Conservation (phyloP, 2,888 invertebrate genomes). For the Argynnis bischoffii region DNA sequence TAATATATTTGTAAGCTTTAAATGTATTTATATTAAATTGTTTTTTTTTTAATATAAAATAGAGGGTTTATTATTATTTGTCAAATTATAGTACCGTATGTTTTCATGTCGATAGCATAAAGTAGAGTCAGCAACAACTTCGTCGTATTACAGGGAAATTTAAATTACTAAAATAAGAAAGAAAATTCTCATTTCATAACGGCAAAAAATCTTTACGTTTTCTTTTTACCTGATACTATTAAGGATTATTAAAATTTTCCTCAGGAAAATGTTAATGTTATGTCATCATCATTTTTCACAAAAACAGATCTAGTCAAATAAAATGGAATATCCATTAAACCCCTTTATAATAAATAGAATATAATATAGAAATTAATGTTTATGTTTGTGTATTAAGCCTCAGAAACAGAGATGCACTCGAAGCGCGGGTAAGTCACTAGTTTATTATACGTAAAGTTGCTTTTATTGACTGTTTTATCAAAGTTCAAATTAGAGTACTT, state of each 20-base stretch:
- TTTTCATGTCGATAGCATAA: constrained; percentile 19
- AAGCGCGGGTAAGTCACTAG: too few relatives aligned
- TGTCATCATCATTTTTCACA: not conserved
- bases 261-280: not conserved
- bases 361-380: too few relatives aligned
- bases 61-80: not conserved
- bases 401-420: too few relatives aligned
- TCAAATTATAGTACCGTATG: constrained; percentile 17
- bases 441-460: too few relatives aligned
- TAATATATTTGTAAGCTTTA: too few relatives aligned
- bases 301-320: too few relatives aligned
- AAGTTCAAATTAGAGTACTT: too few relatives aligned
- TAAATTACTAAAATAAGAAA: constrained; percentile 44
- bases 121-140: constrained; percentile 30
- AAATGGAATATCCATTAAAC: too few relatives aligned
- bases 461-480: too few relatives aligned
- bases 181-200: constrained; percentile 31
- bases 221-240: constrained; percentile 16
- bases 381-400: too few relatives aligned
- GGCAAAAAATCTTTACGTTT: constrained; percentile 20
- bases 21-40: too few relatives aligned
- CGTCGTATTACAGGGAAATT: constrained; percentile 41
- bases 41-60: not conserved
- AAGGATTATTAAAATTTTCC: constrained; percentile 2
- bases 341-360: too few relatives aligned